Conservation (phyloP, 2,888 invertebrate genomes). For the Callosobruchus maculatus region DNA sequence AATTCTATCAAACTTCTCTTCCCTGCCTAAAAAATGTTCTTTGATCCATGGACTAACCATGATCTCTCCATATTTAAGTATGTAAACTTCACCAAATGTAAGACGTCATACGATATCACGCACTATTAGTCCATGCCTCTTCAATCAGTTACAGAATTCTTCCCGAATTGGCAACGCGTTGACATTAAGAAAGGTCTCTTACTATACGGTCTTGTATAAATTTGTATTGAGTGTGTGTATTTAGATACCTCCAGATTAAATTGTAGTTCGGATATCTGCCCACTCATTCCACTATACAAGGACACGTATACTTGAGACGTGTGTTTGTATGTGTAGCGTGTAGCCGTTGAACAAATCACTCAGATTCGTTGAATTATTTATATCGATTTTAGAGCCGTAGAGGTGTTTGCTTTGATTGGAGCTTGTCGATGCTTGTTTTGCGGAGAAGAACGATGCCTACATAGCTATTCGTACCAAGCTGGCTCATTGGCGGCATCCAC, state of each 20-base stretch:
- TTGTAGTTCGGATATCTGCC: slow-evolving; percentile 47
- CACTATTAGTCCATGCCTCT: too few relatives aligned
- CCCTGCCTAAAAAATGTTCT: too few relatives aligned
- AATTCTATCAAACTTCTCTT: too few relatives aligned
- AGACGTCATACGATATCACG: too few relatives aligned
- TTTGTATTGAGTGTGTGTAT: slow-evolving; percentile 48
- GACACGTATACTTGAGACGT: not conserved
- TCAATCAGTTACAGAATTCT: not conserved
- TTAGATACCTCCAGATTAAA: slow-evolving; percentile 49
- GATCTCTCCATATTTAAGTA: too few relatives aligned
- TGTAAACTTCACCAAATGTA: too few relatives aligned
- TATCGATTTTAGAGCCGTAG: not conserved
- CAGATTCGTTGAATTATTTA: not conserved
- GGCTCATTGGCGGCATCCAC: too few relatives aligned
- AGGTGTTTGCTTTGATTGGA: not conserved
- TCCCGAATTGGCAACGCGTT: slow-evolving; percentile 14
- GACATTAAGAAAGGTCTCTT: slow-evolving; percentile 44
- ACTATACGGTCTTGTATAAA: slow-evolving; percentile 49
- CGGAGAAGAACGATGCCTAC: not conserved
- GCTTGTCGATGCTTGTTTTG: not conserved
- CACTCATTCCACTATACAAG: slow-evolving; percentile 30
- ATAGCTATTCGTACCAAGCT: too few relatives aligned
- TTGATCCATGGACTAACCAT: too few relatives aligned
- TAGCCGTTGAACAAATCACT: not conserved
- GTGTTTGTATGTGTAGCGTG: not conserved